Base-by-base conservation (phyloP, 37 sponge, comb jelly and placozoan genomes). In the Aplysina aerophoba region DNA sequence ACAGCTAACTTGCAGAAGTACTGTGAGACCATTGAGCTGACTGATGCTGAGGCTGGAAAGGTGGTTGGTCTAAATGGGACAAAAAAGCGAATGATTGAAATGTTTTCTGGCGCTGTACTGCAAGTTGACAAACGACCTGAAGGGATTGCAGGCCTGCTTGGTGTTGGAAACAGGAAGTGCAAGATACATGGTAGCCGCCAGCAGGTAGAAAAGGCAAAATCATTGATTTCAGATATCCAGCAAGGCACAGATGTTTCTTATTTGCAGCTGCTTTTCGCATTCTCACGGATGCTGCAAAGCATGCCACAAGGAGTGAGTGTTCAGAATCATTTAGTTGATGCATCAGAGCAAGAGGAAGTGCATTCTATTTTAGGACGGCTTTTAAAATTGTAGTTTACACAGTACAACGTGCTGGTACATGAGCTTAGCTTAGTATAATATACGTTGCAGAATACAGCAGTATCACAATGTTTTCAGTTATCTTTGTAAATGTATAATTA, bases 41-140 rank as follows among this genome's bases (percentile, higher is more conserved):
- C 89, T 30, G 54, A 65, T 71, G 21, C 4, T 19, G 27, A 60
- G 55, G 80, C 39, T 71, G 85, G 85, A 4, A 41, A 73, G 58
- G 81, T 89, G 8, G 81, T 89, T 37, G 89, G 89, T 31, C 74
- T 13, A 21, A 34, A 73, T 62, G 88, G 88, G 24, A 8, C 30
- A 1, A 83, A 63, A 28, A 39, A 62, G 14, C 61, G 67, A 40
- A 38, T 65, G 19, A 82, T 88, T 34, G 59, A 83, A 55, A 79
- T 27, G 0, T 63, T 89, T 20, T 84, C 89, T 37, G 89, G 89
- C 16, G 85, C 74, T 31, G 38, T 37, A 13, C 39, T 89, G 17
- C 31, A 84, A 17, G 30, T 85, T 54, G 80, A 80, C 2, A 44
- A 67, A 4, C 25, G 44, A 17, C 44, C 61, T 1, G 85, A 63